Evolutionary conservation across 35 echinoderm and acorn worm genomes (phyloP).

Genomic region (Ophiothrix spiculata): DNA sequence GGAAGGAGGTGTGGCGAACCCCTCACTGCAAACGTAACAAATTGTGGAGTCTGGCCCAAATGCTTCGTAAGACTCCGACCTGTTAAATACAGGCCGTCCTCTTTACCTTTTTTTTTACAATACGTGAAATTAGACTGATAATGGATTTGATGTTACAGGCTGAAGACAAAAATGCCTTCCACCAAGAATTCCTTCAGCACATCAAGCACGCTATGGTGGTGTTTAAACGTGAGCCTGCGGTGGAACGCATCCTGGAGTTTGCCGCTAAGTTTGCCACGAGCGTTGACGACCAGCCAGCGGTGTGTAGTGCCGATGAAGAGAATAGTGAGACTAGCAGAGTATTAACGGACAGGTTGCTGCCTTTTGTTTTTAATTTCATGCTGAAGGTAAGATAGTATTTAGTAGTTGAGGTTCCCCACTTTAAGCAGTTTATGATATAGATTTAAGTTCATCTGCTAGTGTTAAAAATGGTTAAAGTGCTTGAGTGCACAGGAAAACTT

Average conservation of each 20-base stretch:
- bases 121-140: background rate
- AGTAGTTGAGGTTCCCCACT: too few species aligned
- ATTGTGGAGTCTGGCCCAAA: too few species aligned
- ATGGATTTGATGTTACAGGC: constrained; percentile 11
- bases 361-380: constrained; percentile 83
- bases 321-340: background rate
- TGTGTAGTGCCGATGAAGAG: constrained; percentile 28
- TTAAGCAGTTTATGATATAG: too few species aligned
- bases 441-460: too few species aligned
- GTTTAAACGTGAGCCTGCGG: constrained; percentile 83
- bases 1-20: too few species aligned
- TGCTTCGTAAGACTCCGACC: too few species aligned
- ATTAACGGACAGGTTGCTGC: constrained; percentile 46
- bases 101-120: background rate
- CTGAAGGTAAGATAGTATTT: constrained; percentile 63
- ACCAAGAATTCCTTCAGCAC: constrained; percentile 72
- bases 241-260: constrained; percentile 93
- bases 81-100: too few species aligned
- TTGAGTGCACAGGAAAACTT: too few species aligned
- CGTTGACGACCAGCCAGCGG: constrained; percentile 41
- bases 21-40: too few species aligned
- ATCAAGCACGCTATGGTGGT: constrained; percentile 76
- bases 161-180: constrained; percentile 69
- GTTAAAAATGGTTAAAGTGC: too few species aligned
- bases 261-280: constrained; percentile 89